Conservation (phyloP, 2,797 vertebrate genomes). For the Myotis findleyi region DNA sequence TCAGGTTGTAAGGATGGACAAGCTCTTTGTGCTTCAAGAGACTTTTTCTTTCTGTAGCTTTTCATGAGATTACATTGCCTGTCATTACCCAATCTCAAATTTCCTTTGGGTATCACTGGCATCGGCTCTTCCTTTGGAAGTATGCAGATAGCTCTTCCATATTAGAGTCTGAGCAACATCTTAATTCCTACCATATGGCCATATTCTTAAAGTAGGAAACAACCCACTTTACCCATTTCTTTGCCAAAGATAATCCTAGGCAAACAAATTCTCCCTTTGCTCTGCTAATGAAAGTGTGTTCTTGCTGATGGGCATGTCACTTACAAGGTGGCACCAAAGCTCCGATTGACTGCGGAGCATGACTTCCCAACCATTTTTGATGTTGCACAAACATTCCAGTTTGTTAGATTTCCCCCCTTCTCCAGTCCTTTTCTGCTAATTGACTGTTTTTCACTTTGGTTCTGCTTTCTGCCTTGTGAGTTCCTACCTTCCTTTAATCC, state of each 20-base stretch:
- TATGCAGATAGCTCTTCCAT: background rate
- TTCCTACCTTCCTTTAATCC: conserved; percentile 55
- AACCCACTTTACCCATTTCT: conserved; percentile 36
- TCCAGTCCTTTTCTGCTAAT: conserved; percentile 6
- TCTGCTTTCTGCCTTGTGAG: conserved; percentile 28
- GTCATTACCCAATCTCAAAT: background rate
- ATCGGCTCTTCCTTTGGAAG: conserved; percentile 1
- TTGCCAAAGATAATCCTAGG: conserved; percentile 48
- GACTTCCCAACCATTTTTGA: conserved; percentile 16
- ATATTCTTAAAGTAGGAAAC: conserved; percentile 47
- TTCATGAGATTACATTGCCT: conserved; percentile 23
- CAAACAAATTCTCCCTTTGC: background rate
- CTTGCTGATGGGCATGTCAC: conserved; percentile 20
- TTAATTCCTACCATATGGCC: conserved; percentile 29
- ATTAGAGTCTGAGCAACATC: conserved; percentile 27
- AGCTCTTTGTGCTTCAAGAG: conserved; percentile 18
- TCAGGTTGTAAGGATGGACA: conserved; percentile 5
- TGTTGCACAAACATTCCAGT: background rate
- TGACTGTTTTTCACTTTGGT: background rate
- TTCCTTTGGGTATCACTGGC: background rate
- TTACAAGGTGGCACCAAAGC: conserved; percentile 58
- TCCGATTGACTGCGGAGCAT: conserved; percentile 26
- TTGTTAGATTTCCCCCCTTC: background rate
- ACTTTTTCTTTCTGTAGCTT: conserved; percentile 19
- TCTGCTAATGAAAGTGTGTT: conserved; percentile 53